These are phyloP conservation scores for Cerastis leucographa DNA, from an alignment of 2,888 invertebrate species.

Conservation along the genomic window DNA sequence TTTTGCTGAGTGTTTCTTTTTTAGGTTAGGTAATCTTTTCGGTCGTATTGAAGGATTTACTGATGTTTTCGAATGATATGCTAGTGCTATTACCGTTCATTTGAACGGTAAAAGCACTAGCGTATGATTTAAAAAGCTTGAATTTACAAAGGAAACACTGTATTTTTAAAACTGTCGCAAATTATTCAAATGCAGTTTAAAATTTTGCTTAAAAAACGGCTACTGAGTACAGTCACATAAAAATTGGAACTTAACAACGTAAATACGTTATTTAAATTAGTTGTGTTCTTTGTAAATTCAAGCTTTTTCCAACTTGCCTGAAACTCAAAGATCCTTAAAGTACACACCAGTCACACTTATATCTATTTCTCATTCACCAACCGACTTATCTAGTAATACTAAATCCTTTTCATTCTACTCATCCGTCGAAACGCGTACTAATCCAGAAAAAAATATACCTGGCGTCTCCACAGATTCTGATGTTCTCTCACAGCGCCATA, in stretches of 20 bases:
- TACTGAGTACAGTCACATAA: too few relatives aligned
- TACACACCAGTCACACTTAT: not conserved
- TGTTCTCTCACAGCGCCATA: conserved; percentile 77
- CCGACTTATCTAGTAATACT: not conserved
- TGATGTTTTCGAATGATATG: not conserved
- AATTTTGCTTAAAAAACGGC: too few relatives aligned
- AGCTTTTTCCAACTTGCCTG: not conserved
- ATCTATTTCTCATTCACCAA: not conserved
- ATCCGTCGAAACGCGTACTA: not conserved
- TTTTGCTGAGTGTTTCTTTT: conserved; percentile 31
- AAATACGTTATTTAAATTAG: too few relatives aligned
- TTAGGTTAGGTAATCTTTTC: not conserved
- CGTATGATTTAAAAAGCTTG: too few relatives aligned
- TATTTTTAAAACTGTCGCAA: too few relatives aligned
- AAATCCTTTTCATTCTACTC: not conserved
- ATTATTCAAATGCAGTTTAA: too few relatives aligned
- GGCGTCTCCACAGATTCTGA: conserved; percentile 71
- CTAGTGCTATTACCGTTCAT: not conserved
- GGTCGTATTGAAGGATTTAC: not conserved
- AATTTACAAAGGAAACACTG: too few relatives aligned
- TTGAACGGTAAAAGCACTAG: too few relatives aligned
- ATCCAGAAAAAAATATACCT: conserved; percentile 1
- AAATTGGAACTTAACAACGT: too few relatives aligned
- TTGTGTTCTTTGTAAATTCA: not conserved
- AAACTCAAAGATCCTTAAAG: not conserved